A percentile compares a stretch with the other conserved stretches of the same genome.
Conservation (phyloP, 2,113 vertebrate species). For the Xerus inauris region DNA sequence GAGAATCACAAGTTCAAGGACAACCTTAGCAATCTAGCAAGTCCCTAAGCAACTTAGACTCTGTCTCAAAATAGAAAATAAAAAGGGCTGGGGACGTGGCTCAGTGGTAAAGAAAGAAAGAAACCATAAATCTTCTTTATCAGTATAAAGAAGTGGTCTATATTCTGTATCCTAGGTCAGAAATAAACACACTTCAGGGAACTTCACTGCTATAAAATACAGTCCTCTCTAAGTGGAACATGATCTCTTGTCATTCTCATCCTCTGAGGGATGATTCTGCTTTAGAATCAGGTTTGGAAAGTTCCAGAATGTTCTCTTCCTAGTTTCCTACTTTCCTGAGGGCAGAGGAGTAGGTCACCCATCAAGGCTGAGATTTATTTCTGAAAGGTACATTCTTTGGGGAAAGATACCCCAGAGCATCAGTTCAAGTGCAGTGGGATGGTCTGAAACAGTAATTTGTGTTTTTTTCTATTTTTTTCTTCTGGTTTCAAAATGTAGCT, state of each 20-base stretch:
- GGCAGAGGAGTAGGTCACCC: background rate
- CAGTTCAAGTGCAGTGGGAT: background rate
- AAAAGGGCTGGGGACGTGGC: too few relatives aligned
- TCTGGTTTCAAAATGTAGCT: background rate
- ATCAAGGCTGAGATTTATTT: background rate
- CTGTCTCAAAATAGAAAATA: too few relatives aligned
- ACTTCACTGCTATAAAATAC: background rate
- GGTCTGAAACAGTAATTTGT: background rate
- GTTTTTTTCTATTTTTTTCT: constrained; percentile 27
- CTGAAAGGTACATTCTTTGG: background rate
- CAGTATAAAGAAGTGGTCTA: background rate
- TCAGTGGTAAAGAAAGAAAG: too few relatives aligned
- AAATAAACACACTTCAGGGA: background rate
- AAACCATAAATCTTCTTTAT: background rate
- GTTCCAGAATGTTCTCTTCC: background rate
- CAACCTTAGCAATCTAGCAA: too few relatives aligned
- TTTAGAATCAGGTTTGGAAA: background rate
- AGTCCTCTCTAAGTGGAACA: background rate
- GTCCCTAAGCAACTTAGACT: too few relatives aligned
- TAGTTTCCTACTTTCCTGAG: background rate
- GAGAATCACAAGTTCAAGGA: too few relatives aligned
- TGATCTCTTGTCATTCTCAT: constrained; percentile 14
- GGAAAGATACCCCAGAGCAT: background rate
- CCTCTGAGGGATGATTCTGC: background rate
- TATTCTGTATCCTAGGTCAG: background rate